Evolutionary conservation across 1,140 invertebrate genomes (phyloP), one percentile per base, ranked within the genome.

Genomic region (Rhagoletis pomonella): DNA sequence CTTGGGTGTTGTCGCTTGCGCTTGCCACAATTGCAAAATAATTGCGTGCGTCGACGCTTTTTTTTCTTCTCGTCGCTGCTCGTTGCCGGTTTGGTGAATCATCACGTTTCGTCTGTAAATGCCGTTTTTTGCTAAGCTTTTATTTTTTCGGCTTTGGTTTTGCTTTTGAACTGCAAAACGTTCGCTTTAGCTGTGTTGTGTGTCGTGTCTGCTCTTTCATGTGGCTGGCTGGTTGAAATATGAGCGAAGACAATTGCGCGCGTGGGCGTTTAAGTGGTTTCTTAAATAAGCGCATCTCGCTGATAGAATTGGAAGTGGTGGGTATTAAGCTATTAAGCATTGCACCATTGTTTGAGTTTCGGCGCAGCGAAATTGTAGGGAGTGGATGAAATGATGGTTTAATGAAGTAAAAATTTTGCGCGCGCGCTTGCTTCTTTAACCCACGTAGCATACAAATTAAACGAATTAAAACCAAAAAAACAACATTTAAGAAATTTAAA

Each of bases 251-350:
- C 50, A 77, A 77, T n/a, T 10, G 47, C 5, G 44, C 73, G 73
- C 73, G 73, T 77, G n/a, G 73, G 73, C 73, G 47, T 2, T 58
- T 81, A 81, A 81, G 47, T 81, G 47, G n/a, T 81, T 81, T 81
- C n/a, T 55, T 47, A 9, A 55, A 55, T 55, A 81, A 81, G 47
- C 29, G 73, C 50, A 55, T 50, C 73, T 55, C 50, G n/a, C 17
- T 81, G 17, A 81, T 47, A 19, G 47, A n/a, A 4, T 55, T 55
- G 73, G 73, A 58, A 81, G 5, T 81, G 47, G 44, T 50, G 69
- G 69, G 69, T 81, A 81, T 19, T 81, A 55, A 81, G 73, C 73
- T 81, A 55, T 81, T 81, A 19, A 50, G 14, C 17, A 10, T 12
- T 6, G n/a, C 6, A 17, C 5, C 47, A 19, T 55, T 73, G 47